A percentile compares a stretch with the other conserved stretches of the same genome.
Conservation (phyloP, 1,140 invertebrate genomes). For the Macrobrachium rosenbergii region DNA sequence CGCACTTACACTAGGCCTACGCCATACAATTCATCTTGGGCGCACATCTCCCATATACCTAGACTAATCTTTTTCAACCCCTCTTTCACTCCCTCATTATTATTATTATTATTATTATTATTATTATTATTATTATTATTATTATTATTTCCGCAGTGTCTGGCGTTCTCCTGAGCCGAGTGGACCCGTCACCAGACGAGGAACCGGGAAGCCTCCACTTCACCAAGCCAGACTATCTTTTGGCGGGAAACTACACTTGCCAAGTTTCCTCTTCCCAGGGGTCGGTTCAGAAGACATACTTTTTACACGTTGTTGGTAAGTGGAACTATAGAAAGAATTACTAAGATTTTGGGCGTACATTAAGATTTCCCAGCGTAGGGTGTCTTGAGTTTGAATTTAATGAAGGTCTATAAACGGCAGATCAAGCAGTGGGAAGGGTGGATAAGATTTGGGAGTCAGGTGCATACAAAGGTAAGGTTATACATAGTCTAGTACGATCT, state of each 20-base stretch:
- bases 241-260: conserved; percentile 38
- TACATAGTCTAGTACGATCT: too few species aligned
- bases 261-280: background rate
- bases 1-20: too few species aligned
- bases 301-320: conserved; percentile 28
- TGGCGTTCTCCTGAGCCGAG: conserved; percentile 12
- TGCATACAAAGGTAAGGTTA: too few species aligned
- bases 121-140: conserved; percentile 6
- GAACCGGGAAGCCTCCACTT: conserved; percentile 35
- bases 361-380: too few species aligned
- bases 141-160: background rate
- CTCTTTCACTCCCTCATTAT: background rate
- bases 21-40: too few species aligned
- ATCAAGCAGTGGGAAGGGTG: too few species aligned
- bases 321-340: background rate
- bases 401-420: too few species aligned
- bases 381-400: too few species aligned
- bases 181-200: background rate
- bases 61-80: background rate
- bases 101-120: background rate
- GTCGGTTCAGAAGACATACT: background rate
- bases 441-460: too few species aligned
- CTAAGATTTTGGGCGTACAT: too few species aligned
- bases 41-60: too few species aligned
- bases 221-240: background rate